Base-by-base conservation (phyloP, 2,888 invertebrate species). In the Yponomeuta cagnagella region DNA sequence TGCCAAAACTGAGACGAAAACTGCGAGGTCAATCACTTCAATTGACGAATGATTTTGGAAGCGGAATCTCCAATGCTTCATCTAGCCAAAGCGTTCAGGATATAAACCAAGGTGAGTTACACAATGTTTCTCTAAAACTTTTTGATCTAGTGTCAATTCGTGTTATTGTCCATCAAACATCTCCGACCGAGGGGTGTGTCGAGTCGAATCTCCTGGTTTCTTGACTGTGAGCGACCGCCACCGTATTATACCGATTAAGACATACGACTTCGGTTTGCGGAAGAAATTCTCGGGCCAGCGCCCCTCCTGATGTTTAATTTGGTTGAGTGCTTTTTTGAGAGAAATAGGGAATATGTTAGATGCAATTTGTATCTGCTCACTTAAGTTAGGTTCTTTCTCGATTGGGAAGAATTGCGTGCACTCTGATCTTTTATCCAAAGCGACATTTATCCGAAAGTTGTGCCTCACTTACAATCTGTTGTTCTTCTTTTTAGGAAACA, bases 1-100 rank as follows among this genome's bases (percentile, higher is more conserved):
- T 97, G 97, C 97, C 97, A 48, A 97, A 97, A 87, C 89, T 97
- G 72, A 93, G 96, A 74, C 92, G 97, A 70, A 94, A 96, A 74
- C 87, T 97, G 77, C 93, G 96, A 75, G 94, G 95, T 74, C 90
- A 93, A 74, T 93, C 93, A 2, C 77, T 92, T 73, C 93, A 94
- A 78, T 94, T 95, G 77, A 95, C 94, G 73, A 89, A 84, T 76
- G 92, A 92, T 73, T 96, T 96, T 80, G 95, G 95, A 72, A 94
- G 93, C 79, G 95, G 94, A 74, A 95, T 95, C 70, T 96, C 96
- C 8, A 96, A 96, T 79, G 96, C 96, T 68, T 96, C 96, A 30
- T 96, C 96, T 37, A 96, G 96, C 80, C 95, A 96, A 79, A 96
- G 96, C 73, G 95, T 96, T 74, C 93, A 95, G 72, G 96, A 96